phyloP scores from a whole-genome alignment of 2,113 vertebrate species.

The Xerus inauris region DNA sequence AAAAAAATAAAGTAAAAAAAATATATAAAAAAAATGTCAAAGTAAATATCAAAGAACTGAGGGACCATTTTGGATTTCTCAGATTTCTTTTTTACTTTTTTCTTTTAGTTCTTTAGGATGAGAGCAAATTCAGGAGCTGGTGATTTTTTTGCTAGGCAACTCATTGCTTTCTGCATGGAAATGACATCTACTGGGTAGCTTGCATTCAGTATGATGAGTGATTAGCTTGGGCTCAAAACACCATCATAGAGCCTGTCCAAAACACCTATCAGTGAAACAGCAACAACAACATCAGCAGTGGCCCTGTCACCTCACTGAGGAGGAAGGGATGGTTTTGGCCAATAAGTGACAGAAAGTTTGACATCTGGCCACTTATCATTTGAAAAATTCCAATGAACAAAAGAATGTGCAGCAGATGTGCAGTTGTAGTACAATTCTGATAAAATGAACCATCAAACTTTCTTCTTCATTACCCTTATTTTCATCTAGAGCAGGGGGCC shows the following conservation, averaged over 20 bases:
- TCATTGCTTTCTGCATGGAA: slow-evolving; percentile 48
- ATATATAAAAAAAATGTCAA: no score
- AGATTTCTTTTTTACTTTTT: not conserved
- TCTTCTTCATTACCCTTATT: not conserved
- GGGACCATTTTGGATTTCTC: slow-evolving; percentile 3
- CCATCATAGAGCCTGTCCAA: slow-evolving; percentile 63
- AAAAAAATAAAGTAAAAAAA: no score
- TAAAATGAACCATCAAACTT: slow-evolving; percentile 29
- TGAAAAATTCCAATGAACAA: slow-evolving; percentile 69
- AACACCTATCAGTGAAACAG: slow-evolving; percentile 72
- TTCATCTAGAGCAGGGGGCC: not conserved
- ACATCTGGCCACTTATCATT: slow-evolving; percentile 67
- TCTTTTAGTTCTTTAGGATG: slow-evolving; percentile 27
- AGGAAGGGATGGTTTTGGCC: slow-evolving; percentile 62
- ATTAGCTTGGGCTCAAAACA: slow-evolving; percentile 69
- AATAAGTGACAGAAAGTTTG: slow-evolving; percentile 79
- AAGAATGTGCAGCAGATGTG: slow-evolving; percentile 3
- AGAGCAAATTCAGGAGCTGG: slow-evolving; percentile 47
- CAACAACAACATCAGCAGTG: slow-evolving; percentile 16
- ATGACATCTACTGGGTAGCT: slow-evolving; percentile 60
- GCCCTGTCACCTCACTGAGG: slow-evolving; percentile 49
- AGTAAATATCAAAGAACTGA: slow-evolving; percentile 52
- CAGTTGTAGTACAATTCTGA: slow-evolving; percentile 43
- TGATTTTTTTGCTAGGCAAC: slow-evolving; percentile 25
- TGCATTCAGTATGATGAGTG: slow-evolving; percentile 32